Evolutionary conservation across 2,797 vertebrate genomes (phyloP).

Genomic region (Synaphobranchus kaupii): DNA sequence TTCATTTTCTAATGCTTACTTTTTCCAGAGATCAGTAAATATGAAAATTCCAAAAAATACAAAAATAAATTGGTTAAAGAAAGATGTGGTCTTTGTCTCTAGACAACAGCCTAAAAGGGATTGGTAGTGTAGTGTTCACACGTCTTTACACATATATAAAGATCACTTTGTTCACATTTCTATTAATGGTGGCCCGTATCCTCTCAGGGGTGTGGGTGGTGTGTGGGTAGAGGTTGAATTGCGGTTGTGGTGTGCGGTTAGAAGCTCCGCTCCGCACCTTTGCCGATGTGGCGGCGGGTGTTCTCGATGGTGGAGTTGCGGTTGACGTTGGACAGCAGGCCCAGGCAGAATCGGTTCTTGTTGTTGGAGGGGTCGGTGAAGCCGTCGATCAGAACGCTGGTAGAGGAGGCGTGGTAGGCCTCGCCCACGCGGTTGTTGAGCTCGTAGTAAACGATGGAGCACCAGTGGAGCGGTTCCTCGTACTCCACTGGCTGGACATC

Average conservation of each 20-base stretch:
- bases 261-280: constrained; percentile 74
- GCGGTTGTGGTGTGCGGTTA: neutral
- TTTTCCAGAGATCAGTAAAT: neutral
- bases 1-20: neutral
- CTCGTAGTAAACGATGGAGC: constrained; percentile 96
- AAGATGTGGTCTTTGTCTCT: too few relatives aligned
- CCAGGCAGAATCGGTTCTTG: constrained; percentile 96
- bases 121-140: too few relatives aligned
- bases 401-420: constrained; percentile 93
- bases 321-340: constrained; percentile 93
- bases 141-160: too few relatives aligned
- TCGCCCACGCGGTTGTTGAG: constrained; percentile 94
- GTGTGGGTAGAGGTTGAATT: too few relatives aligned
- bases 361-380: constrained; percentile 97
- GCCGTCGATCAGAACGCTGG: constrained; percentile 92
- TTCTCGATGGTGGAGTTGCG: constrained; percentile 98
- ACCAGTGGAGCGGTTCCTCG: constrained; percentile 95
- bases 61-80: too few relatives aligned
- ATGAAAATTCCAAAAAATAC: too few relatives aligned
- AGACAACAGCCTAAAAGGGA: too few relatives aligned
- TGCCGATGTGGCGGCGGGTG: constrained; percentile 93
- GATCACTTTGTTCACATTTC: too few relatives aligned
- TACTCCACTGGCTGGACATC: constrained; percentile 96
- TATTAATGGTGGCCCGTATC: too few relatives aligned
- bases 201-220: too few relatives aligned